phyloP scores from a whole-genome alignment of 2,888 invertebrate genomes.

The Pristionchus maxplancki region DNA sequence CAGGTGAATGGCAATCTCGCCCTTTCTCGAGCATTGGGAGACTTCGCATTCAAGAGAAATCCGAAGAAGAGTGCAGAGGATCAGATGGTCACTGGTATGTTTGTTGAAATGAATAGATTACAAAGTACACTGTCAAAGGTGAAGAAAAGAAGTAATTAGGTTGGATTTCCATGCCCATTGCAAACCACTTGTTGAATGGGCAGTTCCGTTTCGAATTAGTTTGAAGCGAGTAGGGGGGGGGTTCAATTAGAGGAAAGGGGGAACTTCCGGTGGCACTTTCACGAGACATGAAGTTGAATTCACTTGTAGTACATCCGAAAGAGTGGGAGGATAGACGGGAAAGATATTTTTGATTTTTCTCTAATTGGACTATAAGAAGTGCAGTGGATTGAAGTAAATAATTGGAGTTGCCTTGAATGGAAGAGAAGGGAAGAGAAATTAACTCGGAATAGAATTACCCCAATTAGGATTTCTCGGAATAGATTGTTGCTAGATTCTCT shows the following conservation, averaged over 20 bases:
- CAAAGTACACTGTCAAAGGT: background rate
- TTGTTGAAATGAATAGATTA: background rate
- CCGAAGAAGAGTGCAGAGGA: conserved; percentile 89
- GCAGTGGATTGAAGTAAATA: background rate
- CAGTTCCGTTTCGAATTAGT: conserved; percentile 41
- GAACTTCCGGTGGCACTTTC: background rate
- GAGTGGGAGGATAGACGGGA: background rate
- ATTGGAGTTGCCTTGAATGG: background rate
- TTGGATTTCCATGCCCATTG: background rate
- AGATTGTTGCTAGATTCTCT: background rate
- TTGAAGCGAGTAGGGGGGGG: background rate
- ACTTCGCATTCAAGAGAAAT: conserved; percentile 96
- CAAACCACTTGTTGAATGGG: background rate
- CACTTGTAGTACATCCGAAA: background rate
- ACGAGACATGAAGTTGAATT: background rate
- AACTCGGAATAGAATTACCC: background rate
- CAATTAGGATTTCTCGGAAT: background rate
- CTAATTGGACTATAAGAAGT: too few species aligned
- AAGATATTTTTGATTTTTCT: background rate
- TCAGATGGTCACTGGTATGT: conserved; percentile 94
- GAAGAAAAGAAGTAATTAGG: background rate
- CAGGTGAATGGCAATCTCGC: conserved; percentile 93
- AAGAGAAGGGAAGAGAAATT: background rate
- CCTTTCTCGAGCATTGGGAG: conserved; percentile 94
- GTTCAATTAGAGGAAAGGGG: background rate